These are phyloP conservation scores for Trachops cirrhosus DNA, from an alignment of 2,797 vertebrate genomes.

Conservation along the genomic window DNA sequence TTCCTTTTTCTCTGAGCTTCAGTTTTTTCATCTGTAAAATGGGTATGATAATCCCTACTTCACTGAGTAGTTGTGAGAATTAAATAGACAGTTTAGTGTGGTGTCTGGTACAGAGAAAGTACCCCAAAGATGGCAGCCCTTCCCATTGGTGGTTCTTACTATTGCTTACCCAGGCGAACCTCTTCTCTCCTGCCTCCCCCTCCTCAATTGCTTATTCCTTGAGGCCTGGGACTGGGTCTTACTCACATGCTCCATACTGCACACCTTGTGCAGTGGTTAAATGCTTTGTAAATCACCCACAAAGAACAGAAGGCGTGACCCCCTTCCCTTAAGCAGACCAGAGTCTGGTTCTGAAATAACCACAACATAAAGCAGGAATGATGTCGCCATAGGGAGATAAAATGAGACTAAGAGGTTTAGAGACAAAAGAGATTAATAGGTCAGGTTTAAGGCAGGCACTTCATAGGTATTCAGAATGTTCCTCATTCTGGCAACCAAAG, in stretches of 20 bases:
- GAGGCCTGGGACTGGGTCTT: not conserved
- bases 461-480: not conserved
- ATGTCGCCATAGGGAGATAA: not conserved
- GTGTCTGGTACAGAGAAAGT: not conserved
- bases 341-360: not conserved
- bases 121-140: not conserved
- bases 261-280: not conserved
- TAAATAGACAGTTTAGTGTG: not conserved
- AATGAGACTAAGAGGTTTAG: not conserved
- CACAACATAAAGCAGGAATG: not conserved
- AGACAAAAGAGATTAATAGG: not conserved
- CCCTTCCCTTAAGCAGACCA: not conserved
- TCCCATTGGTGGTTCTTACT: no score
- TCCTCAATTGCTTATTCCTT: not conserved
- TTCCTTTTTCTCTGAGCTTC: not conserved
- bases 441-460: not conserved
- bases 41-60: not conserved
- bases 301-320: not conserved
- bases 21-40: not conserved
- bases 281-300: not conserved
- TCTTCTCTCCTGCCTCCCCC: not conserved
- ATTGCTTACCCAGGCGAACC: not conserved
- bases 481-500: slow-evolving; percentile 4
- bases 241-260: not conserved
- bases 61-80: not conserved